Evolutionary conservation across 2,797 vertebrate genomes (phyloP), one percentile per base, ranked within the genome.

Genomic region (Falco berigora): DNA sequence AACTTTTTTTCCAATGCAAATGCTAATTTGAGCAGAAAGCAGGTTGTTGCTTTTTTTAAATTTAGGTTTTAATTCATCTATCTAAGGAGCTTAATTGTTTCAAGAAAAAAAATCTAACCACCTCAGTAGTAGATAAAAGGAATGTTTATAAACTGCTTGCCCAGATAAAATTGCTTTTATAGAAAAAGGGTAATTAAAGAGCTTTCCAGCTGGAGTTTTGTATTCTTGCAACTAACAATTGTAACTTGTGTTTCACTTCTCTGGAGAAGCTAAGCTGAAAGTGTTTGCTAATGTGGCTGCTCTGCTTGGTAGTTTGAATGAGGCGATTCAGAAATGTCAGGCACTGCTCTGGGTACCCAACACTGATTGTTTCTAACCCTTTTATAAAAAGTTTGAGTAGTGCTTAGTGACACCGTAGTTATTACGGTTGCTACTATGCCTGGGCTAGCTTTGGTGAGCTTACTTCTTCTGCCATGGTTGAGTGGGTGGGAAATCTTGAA

Each of bases 301-400:
- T 75, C 12, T 47, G n/a, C 38, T 80, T 2, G 3, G 40, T 4
- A 10, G 8, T 12, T 94, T 28, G 30, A 47, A 53, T 1, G 24
- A 74, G 18, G 16, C 34, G n/a, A 19, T 32, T 52, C 7, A 15
- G 68, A 27, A 34, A 12, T 23, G 21, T 28, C 3, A 4, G 55
- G 38, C 47, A 23, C 38, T 82, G 28, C 62, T 53, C 27, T 71
- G 46, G 10, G n/a, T 64, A 7, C 32, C 23, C 2, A 3, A 3
- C 0, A 2, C 17, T n/a, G 14, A 14, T 19, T 3, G 28, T 2
- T 86, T n/a, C 10, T 27, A 4, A 28, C n/a, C 9, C 10, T 63
- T 13, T 21, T 23, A 7, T 4, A 27, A 34, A 21, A 40, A 4
- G 4, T 22, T 1, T 63, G 62, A 42, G 32, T 2, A 10, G 20